A percentile compares a stretch with the other conserved stretches of the same genome.
These are phyloP conservation scores for Characodon lateralis DNA, from an alignment of 2,797 vertebrate species.

Conservation along the genomic window DNA sequence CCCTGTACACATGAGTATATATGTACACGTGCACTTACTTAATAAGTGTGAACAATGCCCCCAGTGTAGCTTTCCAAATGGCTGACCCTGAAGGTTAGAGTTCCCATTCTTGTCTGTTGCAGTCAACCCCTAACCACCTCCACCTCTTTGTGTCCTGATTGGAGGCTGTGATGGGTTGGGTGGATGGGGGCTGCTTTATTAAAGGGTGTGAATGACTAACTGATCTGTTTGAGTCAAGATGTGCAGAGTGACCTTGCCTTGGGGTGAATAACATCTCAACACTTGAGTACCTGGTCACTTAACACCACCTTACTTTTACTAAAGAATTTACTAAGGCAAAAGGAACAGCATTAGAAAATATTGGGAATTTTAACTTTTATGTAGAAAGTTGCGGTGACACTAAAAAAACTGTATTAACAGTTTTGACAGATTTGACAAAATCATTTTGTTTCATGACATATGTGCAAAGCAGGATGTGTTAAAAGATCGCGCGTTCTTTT, in stretches of 20 bases:
- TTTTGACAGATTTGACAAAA: neutral
- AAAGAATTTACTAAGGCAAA: neutral
- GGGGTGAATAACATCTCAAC: conserved; percentile 49
- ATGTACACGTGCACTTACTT: conserved; percentile 15
- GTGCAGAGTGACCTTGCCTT: conserved; percentile 56
- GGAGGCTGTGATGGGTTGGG: conserved; percentile 53
- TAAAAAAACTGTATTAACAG: neutral
- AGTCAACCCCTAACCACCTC: conserved; percentile 52
- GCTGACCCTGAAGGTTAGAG: conserved; percentile 71
- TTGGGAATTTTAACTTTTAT: neutral
- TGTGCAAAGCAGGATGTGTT: neutral
- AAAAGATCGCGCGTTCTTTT: neutral
- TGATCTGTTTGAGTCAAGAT: conserved; percentile 47
- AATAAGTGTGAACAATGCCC: conserved; percentile 66
- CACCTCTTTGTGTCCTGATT: conserved; percentile 63
- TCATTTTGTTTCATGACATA: neutral
- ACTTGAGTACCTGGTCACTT: conserved; percentile 37
- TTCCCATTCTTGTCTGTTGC: conserved; percentile 48
- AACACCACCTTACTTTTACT: neutral
- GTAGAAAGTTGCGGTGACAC: neutral
- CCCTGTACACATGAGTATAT: conserved; percentile 18
- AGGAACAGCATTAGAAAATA: neutral
- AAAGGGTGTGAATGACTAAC: conserved; percentile 73
- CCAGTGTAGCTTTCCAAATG: conserved; percentile 60
- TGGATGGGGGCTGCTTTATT: conserved; percentile 64